These are phyloP conservation scores for Villa cingulata DNA, from an alignment of 2,888 invertebrate genomes.

Conservation along the genomic window DNA sequence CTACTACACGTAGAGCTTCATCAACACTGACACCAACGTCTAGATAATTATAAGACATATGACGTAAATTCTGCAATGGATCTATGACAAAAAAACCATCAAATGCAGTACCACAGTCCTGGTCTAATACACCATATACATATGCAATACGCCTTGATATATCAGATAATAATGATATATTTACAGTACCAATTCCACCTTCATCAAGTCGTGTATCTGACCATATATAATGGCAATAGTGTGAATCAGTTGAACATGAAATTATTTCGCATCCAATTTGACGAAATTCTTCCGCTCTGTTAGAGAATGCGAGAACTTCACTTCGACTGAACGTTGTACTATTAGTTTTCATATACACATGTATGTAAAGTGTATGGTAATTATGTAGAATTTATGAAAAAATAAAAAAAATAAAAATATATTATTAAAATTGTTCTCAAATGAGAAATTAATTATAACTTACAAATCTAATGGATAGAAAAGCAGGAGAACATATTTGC, in stretches of 20 bases:
- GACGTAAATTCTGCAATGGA: conserved; percentile 69
- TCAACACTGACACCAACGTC: conserved; percentile 88
- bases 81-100: conserved; percentile 95
- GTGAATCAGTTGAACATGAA: conserved; percentile 91
- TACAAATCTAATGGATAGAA: conserved; percentile 90
- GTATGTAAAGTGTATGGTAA: too few relatives aligned
- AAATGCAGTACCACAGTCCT: conserved; percentile 83
- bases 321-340: conserved; percentile 79
- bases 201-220: conserved; percentile 86
- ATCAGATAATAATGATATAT: conserved; percentile 88
- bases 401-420: not conserved
- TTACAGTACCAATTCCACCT: conserved; percentile 87
- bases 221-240: conserved; percentile 96
- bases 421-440: not conserved
- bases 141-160: conserved; percentile 74
- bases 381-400: not conserved
- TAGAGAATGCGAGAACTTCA: conserved; percentile 96
- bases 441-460: conserved; percentile 32
- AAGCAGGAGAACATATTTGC: conserved; percentile 84
- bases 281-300: conserved; percentile 68
- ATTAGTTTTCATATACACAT: too few relatives aligned
- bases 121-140: conserved; percentile 82
- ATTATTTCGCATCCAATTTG: conserved; percentile 75
- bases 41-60: conserved; percentile 92
- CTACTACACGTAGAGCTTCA: conserved; percentile 85